Conservation (phyloP, 1,140 invertebrate species). For the Drosophila pachea region DNA sequence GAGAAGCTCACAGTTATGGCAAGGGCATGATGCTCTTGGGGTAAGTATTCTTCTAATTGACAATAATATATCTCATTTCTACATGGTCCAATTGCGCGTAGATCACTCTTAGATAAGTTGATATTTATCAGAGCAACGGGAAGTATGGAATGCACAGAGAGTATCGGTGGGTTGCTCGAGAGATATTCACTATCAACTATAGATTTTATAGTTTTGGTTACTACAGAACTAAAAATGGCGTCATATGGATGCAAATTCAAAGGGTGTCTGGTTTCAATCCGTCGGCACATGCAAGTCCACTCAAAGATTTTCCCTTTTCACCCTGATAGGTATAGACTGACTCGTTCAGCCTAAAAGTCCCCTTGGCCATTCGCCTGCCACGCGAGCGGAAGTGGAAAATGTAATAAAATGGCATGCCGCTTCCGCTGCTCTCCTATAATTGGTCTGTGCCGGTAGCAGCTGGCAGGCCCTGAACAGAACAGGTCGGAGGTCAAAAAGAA, state of each 20-base stretch:
- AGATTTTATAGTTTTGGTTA: too few species aligned
- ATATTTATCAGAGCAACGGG: not conserved
- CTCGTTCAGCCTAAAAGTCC: constrained; percentile 1
- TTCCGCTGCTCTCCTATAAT: constrained; percentile 59
- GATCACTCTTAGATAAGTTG: too few species aligned
- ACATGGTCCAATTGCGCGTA: too few species aligned
- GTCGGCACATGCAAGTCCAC: not conserved
- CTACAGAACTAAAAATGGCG: constrained; percentile 19
- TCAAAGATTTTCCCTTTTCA: constrained; percentile 8
- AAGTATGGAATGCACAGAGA: too few species aligned
- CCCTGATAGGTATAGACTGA: not conserved
- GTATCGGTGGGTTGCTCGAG: too few species aligned
- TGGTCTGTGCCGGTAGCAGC: constrained; percentile 62
- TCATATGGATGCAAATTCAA: constrained; percentile 59
- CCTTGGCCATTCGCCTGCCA: constrained; percentile 23
- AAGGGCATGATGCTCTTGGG: too few species aligned
- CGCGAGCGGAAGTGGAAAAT: constrained; percentile 52
- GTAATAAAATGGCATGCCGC: constrained; percentile 49
- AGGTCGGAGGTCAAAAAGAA: too few species aligned
- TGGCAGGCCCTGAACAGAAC: constrained; percentile 18
- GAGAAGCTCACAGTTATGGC: too few species aligned
- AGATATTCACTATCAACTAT: too few species aligned
- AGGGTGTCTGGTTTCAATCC: not conserved
- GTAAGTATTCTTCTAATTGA: constrained; percentile 1
- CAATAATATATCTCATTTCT: too few species aligned